Evolutionary conservation across 1,140 invertebrate species (phyloP).

Genomic region (Acromyrmex charruanus): DNA sequence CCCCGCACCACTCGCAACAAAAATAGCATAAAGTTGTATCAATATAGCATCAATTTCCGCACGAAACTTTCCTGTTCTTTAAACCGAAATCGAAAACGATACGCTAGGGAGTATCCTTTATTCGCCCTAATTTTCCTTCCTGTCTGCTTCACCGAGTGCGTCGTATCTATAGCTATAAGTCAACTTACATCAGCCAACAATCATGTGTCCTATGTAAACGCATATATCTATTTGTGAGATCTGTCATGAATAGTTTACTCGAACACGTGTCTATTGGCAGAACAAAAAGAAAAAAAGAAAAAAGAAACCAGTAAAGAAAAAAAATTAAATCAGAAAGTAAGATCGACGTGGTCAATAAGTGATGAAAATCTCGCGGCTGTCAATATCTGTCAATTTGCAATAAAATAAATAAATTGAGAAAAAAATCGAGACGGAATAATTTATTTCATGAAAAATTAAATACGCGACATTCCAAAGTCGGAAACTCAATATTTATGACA

Average conservation of each 20-base stretch:
- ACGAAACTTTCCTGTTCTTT: not conserved
- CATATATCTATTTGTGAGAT: slow-evolving; percentile 10
- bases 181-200: slow-evolving; percentile 14
- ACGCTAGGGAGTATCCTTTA: not conserved
- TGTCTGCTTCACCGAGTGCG: not conserved
- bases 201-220: not conserved
- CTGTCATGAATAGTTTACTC: not conserved
- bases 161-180: not conserved
- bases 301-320: not conserved
- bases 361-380: not conserved
- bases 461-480: not conserved
- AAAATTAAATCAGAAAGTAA: not conserved
- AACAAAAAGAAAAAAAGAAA: not conserved
- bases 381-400: not conserved
- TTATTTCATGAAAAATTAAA: slow-evolving; percentile 3
- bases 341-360: not conserved
- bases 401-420: not conserved
- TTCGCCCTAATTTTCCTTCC: slow-evolving; percentile 51
- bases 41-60: slow-evolving; percentile 20
- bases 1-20: not conserved
- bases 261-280: not conserved
- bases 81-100: slow-evolving; percentile 26
- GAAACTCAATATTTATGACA: not conserved
- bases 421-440: not conserved
- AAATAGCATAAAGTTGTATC: slow-evolving; percentile 1